A percentile compares a stretch with the other conserved stretches of the same genome.
These are phyloP conservation scores for Nothobranchius kuhntae DNA, from an alignment of 2,113 vertebrate genomes.

Conservation along the genomic window DNA sequence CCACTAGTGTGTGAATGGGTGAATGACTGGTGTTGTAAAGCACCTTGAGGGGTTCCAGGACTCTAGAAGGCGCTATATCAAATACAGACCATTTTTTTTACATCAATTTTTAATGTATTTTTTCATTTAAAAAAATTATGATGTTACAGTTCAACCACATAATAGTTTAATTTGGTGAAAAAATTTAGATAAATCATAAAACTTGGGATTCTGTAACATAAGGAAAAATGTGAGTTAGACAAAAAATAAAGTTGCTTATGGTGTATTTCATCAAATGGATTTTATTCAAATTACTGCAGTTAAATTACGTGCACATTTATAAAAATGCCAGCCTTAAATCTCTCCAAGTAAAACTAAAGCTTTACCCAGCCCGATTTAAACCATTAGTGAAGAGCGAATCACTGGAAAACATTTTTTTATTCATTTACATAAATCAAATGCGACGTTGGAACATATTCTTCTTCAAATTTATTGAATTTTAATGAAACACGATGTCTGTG, in stretches of 20 bases:
- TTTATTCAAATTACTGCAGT: background rate
- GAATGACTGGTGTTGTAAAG: too few relatives aligned
- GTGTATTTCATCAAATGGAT: background rate
- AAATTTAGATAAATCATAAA: background rate
- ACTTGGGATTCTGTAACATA: background rate
- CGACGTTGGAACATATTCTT: background rate
- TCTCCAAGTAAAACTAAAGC: slow-evolving; percentile 3
- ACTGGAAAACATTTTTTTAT: background rate
- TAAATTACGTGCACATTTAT: background rate
- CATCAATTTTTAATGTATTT: too few relatives aligned
- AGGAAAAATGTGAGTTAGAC: background rate
- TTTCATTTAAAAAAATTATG: too few relatives aligned
- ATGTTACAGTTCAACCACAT: background rate
- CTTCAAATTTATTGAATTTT: background rate
- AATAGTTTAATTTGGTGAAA: background rate
- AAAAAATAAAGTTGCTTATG: too few relatives aligned
- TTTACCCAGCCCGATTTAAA: background rate
- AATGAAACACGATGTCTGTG: background rate
- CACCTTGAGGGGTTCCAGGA: too few relatives aligned
- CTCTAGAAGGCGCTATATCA: too few relatives aligned
- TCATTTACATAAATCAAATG: background rate
- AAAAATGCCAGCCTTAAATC: background rate
- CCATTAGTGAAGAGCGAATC: background rate
- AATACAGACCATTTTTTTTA: too few relatives aligned
- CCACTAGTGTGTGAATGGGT: too few relatives aligned